Evolutionary conservation across 2,888 invertebrate species (phyloP), one percentile per base, ranked within the genome.

Genomic region (Cantharis flavilabris): DNA sequence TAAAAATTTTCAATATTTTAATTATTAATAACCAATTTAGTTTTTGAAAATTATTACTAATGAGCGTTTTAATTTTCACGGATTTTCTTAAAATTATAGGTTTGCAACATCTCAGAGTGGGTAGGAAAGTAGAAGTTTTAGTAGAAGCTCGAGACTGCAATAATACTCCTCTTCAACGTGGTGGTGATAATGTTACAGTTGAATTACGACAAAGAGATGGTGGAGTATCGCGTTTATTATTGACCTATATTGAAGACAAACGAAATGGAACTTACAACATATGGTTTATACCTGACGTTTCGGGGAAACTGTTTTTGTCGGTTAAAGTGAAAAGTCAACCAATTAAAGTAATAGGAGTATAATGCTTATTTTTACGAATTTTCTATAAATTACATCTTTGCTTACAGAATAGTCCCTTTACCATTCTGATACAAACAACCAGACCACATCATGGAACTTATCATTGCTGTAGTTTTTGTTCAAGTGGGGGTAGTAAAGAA

Each of bases 401-500:
- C 81, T 85, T 85, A 62, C 86, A 94, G 93, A 93, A 92, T 71
- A 94, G 93, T 85, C 94, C 94, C 7, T 93, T 92, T 85, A 89
- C 90, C 1, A 91, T 94, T 72, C 89, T 90, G 26, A 93, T 92
- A 0, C 90, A 93, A n/a, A 91, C 91, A 4, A 88, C 91, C 62
- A 89, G 91, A 70, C 90, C 92, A 0, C 95, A 95, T 86, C 89
- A 89, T 70, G 96, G 95, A 0, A 91, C 92, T 82, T 95, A 91
- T 89, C 95, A 95, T 87, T 96, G 95, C 85, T 96, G 95, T 86
- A 91, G 94, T 26, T 95, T 95, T 88, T 96, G 95, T 85, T 95
- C 96, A 0, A 94, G 94, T 79, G 93, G 93, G 10, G 95, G 95
- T 2, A 92, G 90, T 80, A 92, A 93, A 80, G 92, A 91, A 82